Conservation (phyloP, 2,888 invertebrate genomes). For the Drosophila anomalata region DNA sequence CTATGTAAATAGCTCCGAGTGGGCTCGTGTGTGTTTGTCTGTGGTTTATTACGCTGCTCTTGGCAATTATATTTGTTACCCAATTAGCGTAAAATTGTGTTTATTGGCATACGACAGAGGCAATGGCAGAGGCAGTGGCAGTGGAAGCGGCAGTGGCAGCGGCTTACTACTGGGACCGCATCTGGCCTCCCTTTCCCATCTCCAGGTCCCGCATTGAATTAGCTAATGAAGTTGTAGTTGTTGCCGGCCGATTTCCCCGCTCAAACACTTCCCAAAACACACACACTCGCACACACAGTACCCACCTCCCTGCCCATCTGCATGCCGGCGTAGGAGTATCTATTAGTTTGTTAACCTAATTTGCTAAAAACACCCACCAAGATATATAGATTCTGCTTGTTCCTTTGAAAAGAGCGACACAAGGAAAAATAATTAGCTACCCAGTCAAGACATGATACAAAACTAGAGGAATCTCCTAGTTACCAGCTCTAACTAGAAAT, state of each 20-base stretch:
- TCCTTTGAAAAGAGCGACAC: conserved; percentile 8
- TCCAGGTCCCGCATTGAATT: conserved; percentile 57
- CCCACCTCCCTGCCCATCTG: conserved; percentile 5
- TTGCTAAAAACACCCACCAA: conserved; percentile 61
- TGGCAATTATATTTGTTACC: conserved; percentile 82
- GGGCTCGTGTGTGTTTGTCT: conserved; percentile 46
- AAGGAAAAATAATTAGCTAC: background rate
- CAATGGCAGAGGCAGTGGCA: conserved; percentile 44
- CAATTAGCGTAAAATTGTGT: conserved; percentile 82
- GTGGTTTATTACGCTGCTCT: conserved; percentile 79
- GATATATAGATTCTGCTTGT: conserved; percentile 18
- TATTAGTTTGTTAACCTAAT: conserved; percentile 71
- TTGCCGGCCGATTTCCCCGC: conserved; percentile 19
- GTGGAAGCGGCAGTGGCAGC: conserved; percentile 47
- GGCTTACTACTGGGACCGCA: conserved; percentile 56
- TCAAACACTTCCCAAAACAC: conserved; percentile 5
- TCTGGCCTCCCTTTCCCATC: background rate
- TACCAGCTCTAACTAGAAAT: background rate
- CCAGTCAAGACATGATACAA: too few species aligned
- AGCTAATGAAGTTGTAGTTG: conserved; percentile 78
- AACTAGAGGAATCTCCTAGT: too few species aligned
- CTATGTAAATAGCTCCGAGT: conserved; percentile 16
- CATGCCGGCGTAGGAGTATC: conserved; percentile 50
- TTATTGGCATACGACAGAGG: conserved; percentile 68
- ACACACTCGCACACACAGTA: conserved; percentile 4